Percentiles rank a stretch among this genome's conserved stretches.
Evolutionary conservation across 2,888 invertebrate genomes (phyloP).

Genomic region (Conops quadrifasciatus): DNA sequence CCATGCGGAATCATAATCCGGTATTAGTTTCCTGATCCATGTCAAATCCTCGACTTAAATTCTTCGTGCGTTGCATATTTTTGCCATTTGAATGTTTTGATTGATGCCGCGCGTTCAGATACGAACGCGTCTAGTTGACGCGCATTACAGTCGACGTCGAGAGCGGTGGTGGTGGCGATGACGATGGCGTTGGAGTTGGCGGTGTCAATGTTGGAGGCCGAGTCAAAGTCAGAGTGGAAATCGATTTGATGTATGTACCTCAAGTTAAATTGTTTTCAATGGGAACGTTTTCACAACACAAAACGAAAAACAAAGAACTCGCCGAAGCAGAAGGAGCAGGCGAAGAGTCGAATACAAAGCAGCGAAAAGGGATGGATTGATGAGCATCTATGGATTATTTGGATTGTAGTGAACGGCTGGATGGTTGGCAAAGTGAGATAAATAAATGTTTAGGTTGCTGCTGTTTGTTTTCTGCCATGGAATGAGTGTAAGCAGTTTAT

Average conservation of each 20-base stretch:
- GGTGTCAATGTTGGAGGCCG: not conserved
- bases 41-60: conserved; percentile 65
- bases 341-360: not conserved
- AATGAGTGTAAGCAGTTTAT: conserved; percentile 31
- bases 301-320: conserved; percentile 38
- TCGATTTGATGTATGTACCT: conserved; percentile 44
- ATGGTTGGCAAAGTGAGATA: conserved; percentile 20
- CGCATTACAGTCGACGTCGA: not conserved
- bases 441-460: conserved; percentile 23
- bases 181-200: not conserved
- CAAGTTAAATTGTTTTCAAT: conserved; percentile 49
- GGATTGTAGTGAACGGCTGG: not conserved
- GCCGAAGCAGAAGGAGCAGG: conserved; percentile 33
- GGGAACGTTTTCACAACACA: conserved; percentile 52
- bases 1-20: conserved; percentile 65
- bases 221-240: conserved; percentile 32
- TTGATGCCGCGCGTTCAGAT: conserved; percentile 49
- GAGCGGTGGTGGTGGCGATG: not conserved
- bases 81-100: conserved; percentile 52
- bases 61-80: conserved; percentile 40
- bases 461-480: conserved; percentile 20
- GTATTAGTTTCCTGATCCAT: conserved; percentile 66
- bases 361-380: not conserved
- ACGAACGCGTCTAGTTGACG: conserved; percentile 27
- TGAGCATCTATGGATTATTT: not conserved